Evolutionary conservation across 2,113 vertebrate genomes (phyloP).

Genomic region (Coptodon rendalli): DNA sequence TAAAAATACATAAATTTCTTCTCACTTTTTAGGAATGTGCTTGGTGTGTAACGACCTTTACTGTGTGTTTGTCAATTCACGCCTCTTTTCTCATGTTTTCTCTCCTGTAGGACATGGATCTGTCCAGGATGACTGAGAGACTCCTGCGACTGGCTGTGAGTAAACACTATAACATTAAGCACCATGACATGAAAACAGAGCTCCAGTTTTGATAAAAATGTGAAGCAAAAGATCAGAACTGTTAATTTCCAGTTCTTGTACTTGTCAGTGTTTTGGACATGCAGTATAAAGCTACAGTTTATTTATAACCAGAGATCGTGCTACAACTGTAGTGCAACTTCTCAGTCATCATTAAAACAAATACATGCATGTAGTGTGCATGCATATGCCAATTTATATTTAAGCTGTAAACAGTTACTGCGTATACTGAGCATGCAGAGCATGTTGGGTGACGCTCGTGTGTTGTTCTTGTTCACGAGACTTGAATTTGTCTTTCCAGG

Average conservation of each 20-base stretch:
- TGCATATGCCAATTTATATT: not conserved
- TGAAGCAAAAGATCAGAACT: not conserved
- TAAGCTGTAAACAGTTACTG: not conserved
- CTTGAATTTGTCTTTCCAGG: constrained; percentile 60
- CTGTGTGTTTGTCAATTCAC: not conserved
- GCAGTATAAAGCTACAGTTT: not conserved
- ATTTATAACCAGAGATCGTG: not conserved
- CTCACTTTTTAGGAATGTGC: not conserved
- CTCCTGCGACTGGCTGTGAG: constrained; percentile 87
- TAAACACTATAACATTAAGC: not conserved
- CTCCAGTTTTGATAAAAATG: not conserved
- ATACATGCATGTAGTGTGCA: not conserved
- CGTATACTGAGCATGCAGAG: not conserved
- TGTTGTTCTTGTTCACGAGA: not conserved
- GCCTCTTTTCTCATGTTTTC: not conserved
- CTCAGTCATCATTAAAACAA: not conserved
- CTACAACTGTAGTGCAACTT: not conserved
- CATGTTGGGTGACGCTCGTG: not conserved
- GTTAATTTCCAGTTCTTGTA: not conserved
- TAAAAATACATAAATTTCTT: not conserved
- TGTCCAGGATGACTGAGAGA: constrained; percentile 83
- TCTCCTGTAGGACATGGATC: constrained; percentile 82
- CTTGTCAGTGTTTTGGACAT: not conserved
- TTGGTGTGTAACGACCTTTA: not conserved
- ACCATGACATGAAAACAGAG: not conserved